These are phyloP conservation scores for Pantherophis guttatus DNA, from an alignment of 2,113 vertebrate genomes.

Conservation along the genomic window DNA sequence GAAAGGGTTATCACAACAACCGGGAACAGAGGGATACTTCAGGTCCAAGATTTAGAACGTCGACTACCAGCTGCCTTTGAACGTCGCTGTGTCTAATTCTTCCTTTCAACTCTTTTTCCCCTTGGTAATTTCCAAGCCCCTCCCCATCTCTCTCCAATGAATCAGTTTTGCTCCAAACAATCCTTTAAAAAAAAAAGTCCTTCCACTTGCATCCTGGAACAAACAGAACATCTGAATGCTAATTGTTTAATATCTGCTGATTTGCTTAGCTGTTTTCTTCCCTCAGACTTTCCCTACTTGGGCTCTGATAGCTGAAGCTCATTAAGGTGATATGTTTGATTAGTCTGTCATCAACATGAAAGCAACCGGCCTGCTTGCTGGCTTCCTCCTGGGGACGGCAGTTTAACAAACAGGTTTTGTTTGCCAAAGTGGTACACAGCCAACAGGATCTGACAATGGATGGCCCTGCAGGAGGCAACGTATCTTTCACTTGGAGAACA, in stretches of 20 bases:
- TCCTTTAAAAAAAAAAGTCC: not conserved
- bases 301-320: slow-evolving; percentile 13
- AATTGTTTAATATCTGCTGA: not conserved
- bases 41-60: not conserved
- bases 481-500: slow-evolving; percentile 16
- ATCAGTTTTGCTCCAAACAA: slow-evolving; percentile 5
- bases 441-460: slow-evolving; percentile 4
- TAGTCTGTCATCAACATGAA: slow-evolving; percentile 24
- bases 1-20: not conserved
- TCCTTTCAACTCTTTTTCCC: not conserved
- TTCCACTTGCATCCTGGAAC: not conserved
- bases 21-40: not conserved
- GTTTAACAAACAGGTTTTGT: slow-evolving; percentile 17
- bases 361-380: slow-evolving; percentile 29
- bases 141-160: not conserved
- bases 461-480: slow-evolving; percentile 1
- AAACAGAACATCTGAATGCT: slow-evolving; percentile 7
- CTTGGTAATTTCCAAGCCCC: not conserved
- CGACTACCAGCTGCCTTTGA: no score
- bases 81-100: not conserved
- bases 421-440: slow-evolving; percentile 29
- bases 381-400: slow-evolving; percentile 20
- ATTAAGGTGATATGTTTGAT: slow-evolving; percentile 29
- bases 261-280: not conserved
- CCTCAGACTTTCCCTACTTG: not conserved